These are phyloP conservation scores for Philereme transversata DNA, from an alignment of 2,888 invertebrate genomes.

Conservation along the genomic window DNA sequence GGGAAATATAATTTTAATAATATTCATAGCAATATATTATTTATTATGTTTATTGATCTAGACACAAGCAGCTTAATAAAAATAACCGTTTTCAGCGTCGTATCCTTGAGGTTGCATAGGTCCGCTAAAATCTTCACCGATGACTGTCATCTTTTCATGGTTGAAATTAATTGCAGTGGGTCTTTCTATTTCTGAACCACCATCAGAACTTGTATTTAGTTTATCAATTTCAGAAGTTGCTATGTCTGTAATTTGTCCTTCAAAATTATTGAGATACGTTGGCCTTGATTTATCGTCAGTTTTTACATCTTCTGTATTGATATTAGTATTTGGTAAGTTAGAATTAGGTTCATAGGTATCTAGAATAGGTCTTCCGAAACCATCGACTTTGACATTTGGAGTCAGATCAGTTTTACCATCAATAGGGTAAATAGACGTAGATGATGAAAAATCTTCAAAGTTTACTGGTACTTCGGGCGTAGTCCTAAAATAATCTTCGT, in stretches of 20 bases:
- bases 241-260: slow-evolving; percentile 1
- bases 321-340: slow-evolving; percentile 2
- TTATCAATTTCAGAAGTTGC: neutral
- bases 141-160: slow-evolving; percentile 18
- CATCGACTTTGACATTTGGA: slow-evolving; percentile 26
- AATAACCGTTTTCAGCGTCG: slow-evolving; percentile 64
- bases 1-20: no score
- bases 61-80: slow-evolving; percentile 45
- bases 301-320: neutral
- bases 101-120: slow-evolving; percentile 63
- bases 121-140: slow-evolving; percentile 69
- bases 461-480: slow-evolving; percentile 2
- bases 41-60: neutral
- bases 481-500: slow-evolving; percentile 6
- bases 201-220: neutral
- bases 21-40: neutral
- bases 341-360: neutral
- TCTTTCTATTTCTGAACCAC: neutral
- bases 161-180: neutral
- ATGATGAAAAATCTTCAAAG: slow-evolving; percentile 21
- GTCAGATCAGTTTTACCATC: slow-evolving; percentile 18
- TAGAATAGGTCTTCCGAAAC: slow-evolving; percentile 18
- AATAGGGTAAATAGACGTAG: slow-evolving; percentile 4
- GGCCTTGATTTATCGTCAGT: neutral
- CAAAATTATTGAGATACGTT: neutral